Conservation (phyloP, 2,797 vertebrate species). For the Apogon talboti region DNA sequence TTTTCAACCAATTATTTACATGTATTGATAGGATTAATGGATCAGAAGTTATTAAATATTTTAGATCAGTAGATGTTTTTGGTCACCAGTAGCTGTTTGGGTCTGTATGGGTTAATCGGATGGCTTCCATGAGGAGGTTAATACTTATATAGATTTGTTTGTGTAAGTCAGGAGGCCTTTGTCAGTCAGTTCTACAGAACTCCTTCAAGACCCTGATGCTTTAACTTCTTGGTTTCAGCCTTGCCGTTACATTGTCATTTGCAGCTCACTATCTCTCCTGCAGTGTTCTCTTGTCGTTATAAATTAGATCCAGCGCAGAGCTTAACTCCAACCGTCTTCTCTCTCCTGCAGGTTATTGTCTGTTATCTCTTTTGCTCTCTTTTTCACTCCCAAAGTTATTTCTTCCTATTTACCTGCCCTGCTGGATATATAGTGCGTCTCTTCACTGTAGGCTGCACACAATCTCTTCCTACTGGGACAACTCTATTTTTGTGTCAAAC, state of each 20-base stretch:
- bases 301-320: slow-evolving; percentile 9
- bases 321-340: slow-evolving; percentile 8
- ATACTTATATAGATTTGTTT: too few species aligned
- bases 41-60: too few species aligned
- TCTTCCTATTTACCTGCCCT: slow-evolving; percentile 43
- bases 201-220: not conserved
- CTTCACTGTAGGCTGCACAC: slow-evolving; percentile 28
- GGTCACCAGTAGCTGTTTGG: too few species aligned
- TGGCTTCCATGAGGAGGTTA: too few species aligned
- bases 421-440: slow-evolving; percentile 35
- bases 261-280: slow-evolving; percentile 7
- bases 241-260: not conserved
- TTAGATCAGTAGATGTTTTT: too few species aligned
- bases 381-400: slow-evolving; percentile 12
- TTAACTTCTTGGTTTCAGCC: slow-evolving; percentile 2
- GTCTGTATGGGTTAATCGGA: too few species aligned
- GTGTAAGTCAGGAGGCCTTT: too few species aligned
- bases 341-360: slow-evolving; percentile 42
- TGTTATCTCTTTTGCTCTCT: slow-evolving; percentile 8
- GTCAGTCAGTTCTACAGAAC: too few species aligned
- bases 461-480: slow-evolving; percentile 9
- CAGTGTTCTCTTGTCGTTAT: slow-evolving; percentile 15
- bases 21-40: too few species aligned
- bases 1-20: too few species aligned
- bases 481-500: slow-evolving; percentile 29